A percentile compares a stretch with the other conserved stretches of the same genome.
phyloP scores from a whole-genome alignment of 37 sponge, comb jelly and placozoan species.

The Spongilla lacustris region DNA sequence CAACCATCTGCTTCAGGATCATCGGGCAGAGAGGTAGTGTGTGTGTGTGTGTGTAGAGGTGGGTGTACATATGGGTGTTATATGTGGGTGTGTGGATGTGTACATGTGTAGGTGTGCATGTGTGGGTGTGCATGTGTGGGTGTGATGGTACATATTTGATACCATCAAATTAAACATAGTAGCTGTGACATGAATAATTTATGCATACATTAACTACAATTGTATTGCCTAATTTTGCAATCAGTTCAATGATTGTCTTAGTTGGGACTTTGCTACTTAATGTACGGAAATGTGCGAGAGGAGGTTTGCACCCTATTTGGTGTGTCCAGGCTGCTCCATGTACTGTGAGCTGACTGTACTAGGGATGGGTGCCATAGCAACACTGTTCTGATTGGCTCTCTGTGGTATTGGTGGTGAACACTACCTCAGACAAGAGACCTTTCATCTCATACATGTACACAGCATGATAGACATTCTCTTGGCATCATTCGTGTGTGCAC shows the following conservation, averaged over 20 bases:
- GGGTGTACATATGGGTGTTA: conserved; percentile 14
- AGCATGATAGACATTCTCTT: too few species aligned
- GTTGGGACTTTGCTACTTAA: too few species aligned
- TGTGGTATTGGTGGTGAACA: neutral
- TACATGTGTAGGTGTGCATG: conserved; percentile 42
- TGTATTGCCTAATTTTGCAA: too few species aligned
- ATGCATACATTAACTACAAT: too few species aligned
- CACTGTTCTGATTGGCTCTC: neutral
- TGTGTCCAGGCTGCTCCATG: neutral
- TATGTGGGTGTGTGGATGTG: conserved; percentile 45
- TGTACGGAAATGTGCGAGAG: neutral
- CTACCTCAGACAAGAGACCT: neutral
- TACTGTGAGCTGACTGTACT: conserved; percentile 28
- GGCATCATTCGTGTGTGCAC: too few species aligned
- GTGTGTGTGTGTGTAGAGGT: conserved; percentile 15
- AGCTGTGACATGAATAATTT: too few species aligned
- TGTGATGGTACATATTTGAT: conserved; percentile 38
- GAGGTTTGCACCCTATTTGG: neutral
- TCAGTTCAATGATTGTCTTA: too few species aligned
- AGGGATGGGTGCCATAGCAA: conserved; percentile 57
- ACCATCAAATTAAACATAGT: too few species aligned
- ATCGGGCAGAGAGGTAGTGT: neutral
- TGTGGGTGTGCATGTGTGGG: conserved; percentile 51
- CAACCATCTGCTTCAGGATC: conserved; percentile 25
- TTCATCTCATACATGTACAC: neutral